These are phyloP conservation scores for Hypercompe scribonia DNA, from an alignment of 2,888 invertebrate species.

Conservation along the genomic window DNA sequence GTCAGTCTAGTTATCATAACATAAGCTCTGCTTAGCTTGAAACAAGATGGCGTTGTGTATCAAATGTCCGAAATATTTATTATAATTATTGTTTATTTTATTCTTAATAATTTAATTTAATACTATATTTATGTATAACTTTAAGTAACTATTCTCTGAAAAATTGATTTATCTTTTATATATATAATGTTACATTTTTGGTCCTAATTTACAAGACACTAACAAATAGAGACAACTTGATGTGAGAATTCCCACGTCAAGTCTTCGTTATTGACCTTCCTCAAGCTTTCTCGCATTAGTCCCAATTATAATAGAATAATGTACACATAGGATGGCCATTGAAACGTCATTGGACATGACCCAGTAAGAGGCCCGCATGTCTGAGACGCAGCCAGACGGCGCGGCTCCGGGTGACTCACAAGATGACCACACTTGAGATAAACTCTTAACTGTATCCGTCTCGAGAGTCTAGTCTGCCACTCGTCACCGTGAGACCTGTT, in stretches of 20 bases:
- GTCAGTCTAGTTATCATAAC: no score
- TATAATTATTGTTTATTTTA: no score
- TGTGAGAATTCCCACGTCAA: slow-evolving; percentile 16
- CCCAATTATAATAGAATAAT: slow-evolving; percentile 59
- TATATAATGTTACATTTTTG: not conserved
- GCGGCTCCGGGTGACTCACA: slow-evolving; percentile 67
- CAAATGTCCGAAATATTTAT: no score
- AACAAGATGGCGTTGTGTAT: no score
- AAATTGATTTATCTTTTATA: not conserved
- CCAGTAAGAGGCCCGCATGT: slow-evolving; percentile 74
- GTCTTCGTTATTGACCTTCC: slow-evolving; percentile 60
- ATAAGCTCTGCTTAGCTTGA: no score
- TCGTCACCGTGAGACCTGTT: slow-evolving; percentile 44
- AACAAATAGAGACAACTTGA: not conserved
- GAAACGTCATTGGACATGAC: slow-evolving; percentile 63
- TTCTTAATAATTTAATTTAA: no score
- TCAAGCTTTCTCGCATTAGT: slow-evolving; percentile 61
- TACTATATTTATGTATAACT: no score
- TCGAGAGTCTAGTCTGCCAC: slow-evolving; percentile 58
- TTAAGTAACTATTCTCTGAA: not conserved
- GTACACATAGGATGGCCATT: slow-evolving; percentile 50
- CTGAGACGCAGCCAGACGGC: slow-evolving; percentile 69
- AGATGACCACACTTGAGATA: slow-evolving; percentile 69
- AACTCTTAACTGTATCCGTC: slow-evolving; percentile 55
- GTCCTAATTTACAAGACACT: not conserved